Percentiles rank a stretch among this genome's conserved stretches.
Evolutionary conservation across 2,888 invertebrate species (phyloP).

Genomic region (Ophonus ardosiacus): DNA sequence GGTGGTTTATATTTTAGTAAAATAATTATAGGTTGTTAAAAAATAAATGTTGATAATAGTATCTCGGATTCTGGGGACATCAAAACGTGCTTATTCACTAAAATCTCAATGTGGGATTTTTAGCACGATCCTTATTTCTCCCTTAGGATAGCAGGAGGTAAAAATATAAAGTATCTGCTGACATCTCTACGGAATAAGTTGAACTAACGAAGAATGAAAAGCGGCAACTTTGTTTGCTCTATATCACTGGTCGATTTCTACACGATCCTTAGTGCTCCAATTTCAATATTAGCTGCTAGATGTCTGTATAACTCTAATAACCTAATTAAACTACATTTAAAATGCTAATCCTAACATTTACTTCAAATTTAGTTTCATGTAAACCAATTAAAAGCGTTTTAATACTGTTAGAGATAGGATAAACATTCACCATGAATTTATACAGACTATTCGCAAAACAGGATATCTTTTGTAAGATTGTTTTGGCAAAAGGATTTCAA

Average conservation of each 20-base stretch:
- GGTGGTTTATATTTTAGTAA: too few relatives aligned
- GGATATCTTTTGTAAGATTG: conserved; percentile 36
- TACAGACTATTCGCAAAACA: conserved; percentile 12
- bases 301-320: background rate
- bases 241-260: background rate
- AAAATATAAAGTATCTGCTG: too few relatives aligned
- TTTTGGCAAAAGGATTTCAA: background rate
- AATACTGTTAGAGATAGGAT: conserved; percentile 37
- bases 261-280: background rate
- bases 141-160: too few relatives aligned
- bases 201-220: background rate
- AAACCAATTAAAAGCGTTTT: conserved; percentile 47
- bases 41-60: too few relatives aligned
- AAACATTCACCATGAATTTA: conserved; percentile 27
- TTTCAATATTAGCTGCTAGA: background rate
- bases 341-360: conserved; percentile 22
- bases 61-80: too few relatives aligned
- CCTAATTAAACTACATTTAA: conserved; percentile 2
- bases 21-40: too few relatives aligned
- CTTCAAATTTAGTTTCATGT: conserved; percentile 41
- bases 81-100: too few relatives aligned
- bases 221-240: background rate
- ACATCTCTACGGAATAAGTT: too few relatives aligned
- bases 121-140: too few relatives aligned
- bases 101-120: too few relatives aligned